Evolutionary conservation across 1,140 invertebrate species (phyloP), one percentile per base, ranked within the genome.

Genomic region (Drosophila paulistorum): DNA sequence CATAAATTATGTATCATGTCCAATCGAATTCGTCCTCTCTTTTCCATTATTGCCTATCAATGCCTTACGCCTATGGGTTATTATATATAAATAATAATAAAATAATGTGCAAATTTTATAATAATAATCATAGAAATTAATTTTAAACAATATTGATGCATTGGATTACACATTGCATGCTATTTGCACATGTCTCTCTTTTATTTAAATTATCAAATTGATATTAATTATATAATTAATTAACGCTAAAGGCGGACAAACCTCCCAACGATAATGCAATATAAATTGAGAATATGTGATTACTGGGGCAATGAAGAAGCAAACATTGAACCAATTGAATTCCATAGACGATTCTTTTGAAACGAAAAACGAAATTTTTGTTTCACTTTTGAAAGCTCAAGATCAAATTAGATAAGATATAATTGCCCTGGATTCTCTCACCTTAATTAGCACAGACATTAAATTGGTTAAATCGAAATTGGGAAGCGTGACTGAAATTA

Each of bases 221-320:
- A 83, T 89, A 89, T 87, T 87, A 89, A 87, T 87, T 87, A 80
- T 83, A 65, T 71, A 60, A 87, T 89, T 51, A 51, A 51, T 51
- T 51, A 39, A 39, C 11, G 37, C 11, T 39, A 48, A 48, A 48
- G 42, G 14, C 42, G 20, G 14, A 7, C 14, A 48, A 37, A 37
- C 35, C 35, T 30, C 30, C 30, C 30, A 30, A 30, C 30, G 30
- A 30, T 30, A 30, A 30, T 30, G 30, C 30, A 30, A 30, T 37
- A 37, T 11, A 37, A 37, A 37, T 37, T 37, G 35, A 37, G 35
- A 37, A 39, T 39, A 11, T 39, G 37, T 39, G 37, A 39, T 39
- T 39, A 39, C 11, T 39, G 37, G 10, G 37, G 11, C 4, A 39
- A 39, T 39, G 37, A 39, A 39, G 37, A 11, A 39, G 11, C 11